phyloP scores from a whole-genome alignment of 2,797 vertebrate species.

The Muraenolepis orangiensis region DNA sequence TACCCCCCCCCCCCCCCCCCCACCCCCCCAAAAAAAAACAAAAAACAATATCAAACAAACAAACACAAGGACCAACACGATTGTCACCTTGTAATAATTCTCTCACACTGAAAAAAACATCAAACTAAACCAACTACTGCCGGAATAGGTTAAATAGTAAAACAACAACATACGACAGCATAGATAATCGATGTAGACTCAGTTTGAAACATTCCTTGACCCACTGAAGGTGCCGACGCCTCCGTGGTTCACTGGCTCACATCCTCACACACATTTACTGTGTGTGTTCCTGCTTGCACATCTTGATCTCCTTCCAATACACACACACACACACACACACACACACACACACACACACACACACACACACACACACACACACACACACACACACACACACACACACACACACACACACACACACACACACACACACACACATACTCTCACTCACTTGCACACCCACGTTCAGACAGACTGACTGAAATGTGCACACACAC shows the following conservation, averaged over 20 bases:
- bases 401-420: neutral
- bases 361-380: slow-evolving; percentile 3
- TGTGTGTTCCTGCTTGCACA: neutral
- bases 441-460: slow-evolving; percentile 1
- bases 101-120: slow-evolving; percentile 34
- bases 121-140: slow-evolving; percentile 57
- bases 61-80: slow-evolving; percentile 61
- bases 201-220: slow-evolving; percentile 64
- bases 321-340: neutral
- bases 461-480: slow-evolving; percentile 1
- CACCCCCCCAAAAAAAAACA: neutral
- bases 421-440: slow-evolving; percentile 7
- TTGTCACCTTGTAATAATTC: slow-evolving; percentile 31
- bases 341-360: slow-evolving; percentile 9
- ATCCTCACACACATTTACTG: neutral
- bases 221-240: slow-evolving; percentile 38
- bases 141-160: slow-evolving; percentile 45
- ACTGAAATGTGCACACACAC: neutral
- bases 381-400: neutral
- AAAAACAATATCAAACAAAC: slow-evolving; percentile 19
- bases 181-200: slow-evolving; percentile 30
- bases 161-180: slow-evolving; percentile 21
- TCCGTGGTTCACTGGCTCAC: slow-evolving; percentile 27
- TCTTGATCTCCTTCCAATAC: neutral
- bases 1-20: slow-evolving; percentile 1